Conservation (phyloP, 1,140 invertebrate species). For the Anadara kagoshimensis region DNA sequence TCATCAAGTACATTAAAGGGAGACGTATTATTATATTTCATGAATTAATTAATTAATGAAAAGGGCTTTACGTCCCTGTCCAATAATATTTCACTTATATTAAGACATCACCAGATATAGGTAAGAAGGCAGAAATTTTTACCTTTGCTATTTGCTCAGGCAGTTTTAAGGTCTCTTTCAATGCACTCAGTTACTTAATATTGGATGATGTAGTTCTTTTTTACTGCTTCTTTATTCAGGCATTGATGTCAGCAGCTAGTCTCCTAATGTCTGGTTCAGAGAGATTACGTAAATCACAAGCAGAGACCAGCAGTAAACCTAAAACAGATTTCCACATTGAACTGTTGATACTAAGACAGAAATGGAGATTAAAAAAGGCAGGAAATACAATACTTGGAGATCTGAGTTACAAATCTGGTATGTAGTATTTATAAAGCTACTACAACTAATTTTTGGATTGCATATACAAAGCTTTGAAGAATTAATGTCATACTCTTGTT, state of each 20-base stretch:
- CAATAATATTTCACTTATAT: too few relatives aligned
- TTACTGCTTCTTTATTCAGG: constrained; percentile 71
- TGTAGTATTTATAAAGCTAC: constrained; percentile 17
- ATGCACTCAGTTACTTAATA: too few relatives aligned
- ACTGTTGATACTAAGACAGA: constrained; percentile 89
- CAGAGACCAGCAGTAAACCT: constrained; percentile 81
- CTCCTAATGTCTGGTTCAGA: constrained; percentile 91
- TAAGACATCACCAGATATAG: too few relatives aligned
- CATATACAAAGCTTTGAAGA: not conserved
- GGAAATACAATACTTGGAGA: constrained; percentile 97
- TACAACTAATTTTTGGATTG: not conserved
- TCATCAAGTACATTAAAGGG: too few relatives aligned
- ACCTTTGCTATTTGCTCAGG: too few relatives aligned
- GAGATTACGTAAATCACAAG: constrained; percentile 86
- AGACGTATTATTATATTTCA: too few relatives aligned
- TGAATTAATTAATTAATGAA: too few relatives aligned
- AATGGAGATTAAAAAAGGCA: constrained; percentile 96
- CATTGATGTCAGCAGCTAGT: constrained; percentile 86
- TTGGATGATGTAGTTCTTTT: too few relatives aligned
- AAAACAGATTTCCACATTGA: constrained; percentile 92
- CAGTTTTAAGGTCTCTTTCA: too few relatives aligned
- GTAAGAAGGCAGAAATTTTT: too few relatives aligned
- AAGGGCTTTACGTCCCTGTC: too few relatives aligned
- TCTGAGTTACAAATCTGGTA: constrained; percentile 92
- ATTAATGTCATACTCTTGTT: not conserved